Base-by-base conservation (phyloP, 2,888 invertebrate genomes). In the Caenorhabditis panamensis region DNA sequence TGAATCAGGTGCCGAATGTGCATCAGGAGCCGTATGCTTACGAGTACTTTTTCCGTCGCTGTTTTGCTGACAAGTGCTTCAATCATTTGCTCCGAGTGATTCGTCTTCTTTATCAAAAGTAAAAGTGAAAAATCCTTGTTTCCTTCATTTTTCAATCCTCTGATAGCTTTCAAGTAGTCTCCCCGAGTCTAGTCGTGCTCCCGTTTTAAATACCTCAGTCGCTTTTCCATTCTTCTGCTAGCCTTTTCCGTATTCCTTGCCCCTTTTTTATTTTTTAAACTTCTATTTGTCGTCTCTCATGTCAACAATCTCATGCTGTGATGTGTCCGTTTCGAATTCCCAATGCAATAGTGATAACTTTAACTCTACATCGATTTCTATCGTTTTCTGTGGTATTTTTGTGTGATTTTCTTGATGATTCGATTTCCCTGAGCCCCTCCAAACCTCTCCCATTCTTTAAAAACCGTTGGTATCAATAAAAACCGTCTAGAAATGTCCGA, bases 41-140 rank as follows among this genome's bases (percentile, higher is more conserved):
- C 49, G 85, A 85, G 64, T 85, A 85, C 44, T 82, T 80, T 51
- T 85, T 85, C 76, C 85, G 85, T 20, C 82, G 85, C 1, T 77
- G 71, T 36, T 80, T 75, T 22, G 37, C 59, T 1, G 66, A 76
- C 31, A 80, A 81, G 37, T 83, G 82, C 24, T 85, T 85, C 76
- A 83, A 85, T 58, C 78, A 84, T 44, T 41, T 84, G 9, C 64
- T 85, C 8, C 56, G 73, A 56, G 79, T 78, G 16, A 83, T 85
- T 44, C 80, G 85, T 16, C 63, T 82, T 6, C 72, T 85, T n/a
- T 85, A 85, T 44, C 75, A 72, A 18, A 80, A 80, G 26, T 80
- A 26, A 54, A n/a, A n/a, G n/a, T n/a, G n/a, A n/a, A n/a, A n/a
- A 37, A 28, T 41, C 37, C 58, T 2, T 58, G 22, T 58, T 16